Percentiles rank a stretch among this genome's conserved stretches.
phyloP scores from a whole-genome alignment of 2,888 invertebrate genomes.

The Acronicta aceris region DNA sequence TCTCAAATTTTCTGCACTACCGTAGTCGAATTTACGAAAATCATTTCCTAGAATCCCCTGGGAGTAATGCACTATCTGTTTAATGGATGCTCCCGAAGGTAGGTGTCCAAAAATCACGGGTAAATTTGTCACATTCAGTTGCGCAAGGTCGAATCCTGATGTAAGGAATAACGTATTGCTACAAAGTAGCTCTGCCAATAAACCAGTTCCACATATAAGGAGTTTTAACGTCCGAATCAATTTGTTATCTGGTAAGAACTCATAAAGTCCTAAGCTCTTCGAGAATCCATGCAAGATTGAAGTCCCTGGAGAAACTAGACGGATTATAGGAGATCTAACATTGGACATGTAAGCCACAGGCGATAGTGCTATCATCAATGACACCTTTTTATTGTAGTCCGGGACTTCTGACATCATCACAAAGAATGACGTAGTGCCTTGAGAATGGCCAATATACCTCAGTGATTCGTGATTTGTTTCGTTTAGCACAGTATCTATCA shows the following conservation, averaged over 20 bases:
- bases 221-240: slow-evolving; percentile 83
- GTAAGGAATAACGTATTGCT: slow-evolving; percentile 89
- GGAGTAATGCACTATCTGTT: slow-evolving; percentile 87
- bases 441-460: slow-evolving; percentile 92
- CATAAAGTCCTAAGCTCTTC: slow-evolving; percentile 85
- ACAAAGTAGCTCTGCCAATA: slow-evolving; percentile 86
- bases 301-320: slow-evolving; percentile 68
- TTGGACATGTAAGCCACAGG: slow-evolving; percentile 88
- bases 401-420: slow-evolving; percentile 87
- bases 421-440: slow-evolving; percentile 90
- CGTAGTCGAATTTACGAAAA: slow-evolving; percentile 75
- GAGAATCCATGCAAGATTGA: slow-evolving; percentile 60
- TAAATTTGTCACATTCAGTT: slow-evolving; percentile 89
- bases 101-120: slow-evolving; percentile 87
- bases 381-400: slow-evolving; percentile 88
- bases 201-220: slow-evolving; percentile 79
- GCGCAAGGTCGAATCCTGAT: slow-evolving; percentile 88
- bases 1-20: slow-evolving; percentile 64
- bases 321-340: slow-evolving; percentile 72
- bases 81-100: slow-evolving; percentile 88
- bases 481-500: slow-evolving; percentile 91
- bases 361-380: slow-evolving; percentile 87
- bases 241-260: slow-evolving; percentile 90
- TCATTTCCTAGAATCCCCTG: slow-evolving; percentile 78
- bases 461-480: slow-evolving; percentile 86